Conservation (phyloP, 1,140 invertebrate species). For the Lepidurus packardi region DNA sequence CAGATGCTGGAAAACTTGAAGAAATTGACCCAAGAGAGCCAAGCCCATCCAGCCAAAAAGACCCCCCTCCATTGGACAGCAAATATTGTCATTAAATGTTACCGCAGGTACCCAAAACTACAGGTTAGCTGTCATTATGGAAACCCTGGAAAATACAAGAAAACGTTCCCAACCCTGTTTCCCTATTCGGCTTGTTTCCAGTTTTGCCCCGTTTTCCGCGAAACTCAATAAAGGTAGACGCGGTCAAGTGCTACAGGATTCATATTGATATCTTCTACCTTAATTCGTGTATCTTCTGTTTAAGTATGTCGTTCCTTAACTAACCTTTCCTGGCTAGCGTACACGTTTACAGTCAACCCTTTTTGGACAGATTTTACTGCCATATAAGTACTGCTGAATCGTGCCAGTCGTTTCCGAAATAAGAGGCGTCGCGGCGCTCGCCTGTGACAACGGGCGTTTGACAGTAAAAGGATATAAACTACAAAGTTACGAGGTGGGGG, state of each 20-base stretch:
- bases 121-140: neutral
- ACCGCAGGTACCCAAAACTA: neutral
- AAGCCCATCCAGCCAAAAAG: neutral
- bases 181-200: neutral
- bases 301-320: neutral
- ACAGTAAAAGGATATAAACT: neutral
- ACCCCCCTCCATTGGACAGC: slow-evolving; percentile 2
- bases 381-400: neutral
- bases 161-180: neutral
- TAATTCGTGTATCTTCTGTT: neutral
- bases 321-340: neutral
- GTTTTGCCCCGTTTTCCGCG: neutral
- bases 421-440: slow-evolving; percentile 6
- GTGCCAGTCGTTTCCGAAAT: neutral
- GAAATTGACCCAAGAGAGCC: neutral
- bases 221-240: neutral
- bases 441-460: neutral
- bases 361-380: neutral
- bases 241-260: neutral
- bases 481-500: neutral
- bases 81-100: slow-evolving; percentile 22
- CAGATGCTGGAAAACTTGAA: neutral
- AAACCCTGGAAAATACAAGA: neutral
- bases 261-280: neutral
- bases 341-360: neutral